Conservation (phyloP, 2,797 vertebrate genomes). For the Bovichtus variegatus region DNA sequence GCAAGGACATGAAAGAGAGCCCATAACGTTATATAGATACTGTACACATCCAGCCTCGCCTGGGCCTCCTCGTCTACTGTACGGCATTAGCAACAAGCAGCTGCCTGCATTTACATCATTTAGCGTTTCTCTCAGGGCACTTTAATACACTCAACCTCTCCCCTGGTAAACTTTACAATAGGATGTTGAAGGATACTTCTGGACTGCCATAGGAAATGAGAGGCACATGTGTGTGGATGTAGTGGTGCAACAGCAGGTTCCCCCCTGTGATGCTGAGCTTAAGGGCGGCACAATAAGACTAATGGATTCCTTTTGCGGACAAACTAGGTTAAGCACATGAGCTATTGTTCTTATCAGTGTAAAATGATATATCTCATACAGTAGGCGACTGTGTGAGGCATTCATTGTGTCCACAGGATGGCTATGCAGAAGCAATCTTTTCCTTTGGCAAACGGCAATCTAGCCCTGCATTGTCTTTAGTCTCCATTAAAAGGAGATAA, state of each 20-base stretch:
- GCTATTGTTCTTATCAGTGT: slow-evolving; percentile 76
- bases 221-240: slow-evolving; percentile 82
- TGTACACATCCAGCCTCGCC: slow-evolving; percentile 73
- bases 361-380: slow-evolving; percentile 45
- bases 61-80: slow-evolving; percentile 80
- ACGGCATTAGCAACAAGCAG: slow-evolving; percentile 90
- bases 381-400: slow-evolving; percentile 56
- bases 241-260: slow-evolving; percentile 56
- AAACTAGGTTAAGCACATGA: slow-evolving; percentile 74
- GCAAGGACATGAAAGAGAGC: slow-evolving; percentile 92
- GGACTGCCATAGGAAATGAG: slow-evolving; percentile 82
- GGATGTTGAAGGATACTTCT: slow-evolving; percentile 85
- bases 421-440: slow-evolving; percentile 70
- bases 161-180: slow-evolving; percentile 91
- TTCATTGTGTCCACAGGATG: slow-evolving; percentile 36
- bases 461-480: slow-evolving; percentile 73
- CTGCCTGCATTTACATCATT: slow-evolving; percentile 92
- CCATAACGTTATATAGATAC: slow-evolving; percentile 90
- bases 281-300: slow-evolving; percentile 78
- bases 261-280: slow-evolving; percentile 73
- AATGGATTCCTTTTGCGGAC: slow-evolving; percentile 83
- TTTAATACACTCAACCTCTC: slow-evolving; percentile 90
- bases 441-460: slow-evolving; percentile 64
- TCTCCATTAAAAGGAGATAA: slow-evolving; percentile 86
- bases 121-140: slow-evolving; percentile 88